Percentiles rank a stretch among this genome's conserved stretches.
phyloP scores from a whole-genome alignment of 2,888 invertebrate species.

The Mactromeris polynyma region DNA sequence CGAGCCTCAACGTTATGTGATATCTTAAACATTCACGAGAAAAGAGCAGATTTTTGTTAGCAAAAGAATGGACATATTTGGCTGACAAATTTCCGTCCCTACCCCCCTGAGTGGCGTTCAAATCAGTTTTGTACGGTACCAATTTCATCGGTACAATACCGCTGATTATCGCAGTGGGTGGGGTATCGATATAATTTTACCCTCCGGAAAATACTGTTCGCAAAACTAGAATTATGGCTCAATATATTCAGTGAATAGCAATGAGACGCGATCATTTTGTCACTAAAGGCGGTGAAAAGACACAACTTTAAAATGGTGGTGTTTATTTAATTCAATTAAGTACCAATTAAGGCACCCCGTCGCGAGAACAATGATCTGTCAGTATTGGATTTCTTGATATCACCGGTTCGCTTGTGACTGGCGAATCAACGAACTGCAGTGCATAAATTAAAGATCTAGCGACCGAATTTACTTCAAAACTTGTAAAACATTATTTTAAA shows the following conservation, averaged over 20 bases:
- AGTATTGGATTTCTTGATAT: slow-evolving; percentile 41
- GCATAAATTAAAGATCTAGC: slow-evolving; percentile 2
- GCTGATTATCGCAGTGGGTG: slow-evolving; percentile 74
- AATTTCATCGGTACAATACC: slow-evolving; percentile 62
- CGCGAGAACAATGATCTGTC: slow-evolving; percentile 44
- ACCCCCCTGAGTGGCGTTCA: slow-evolving; percentile 62
- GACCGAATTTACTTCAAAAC: background rate
- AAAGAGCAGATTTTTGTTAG: slow-evolving; percentile 58
- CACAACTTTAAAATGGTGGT: slow-evolving; percentile 70
- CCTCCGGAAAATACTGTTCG: slow-evolving; percentile 66
- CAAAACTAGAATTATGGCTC: slow-evolving; percentile 69
- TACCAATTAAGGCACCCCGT: slow-evolving; percentile 71
- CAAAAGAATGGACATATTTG: slow-evolving; percentile 62
- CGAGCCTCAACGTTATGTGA: slow-evolving; percentile 66
- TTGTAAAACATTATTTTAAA: background rate
- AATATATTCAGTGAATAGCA: slow-evolving; percentile 52
- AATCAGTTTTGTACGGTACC: slow-evolving; percentile 65
- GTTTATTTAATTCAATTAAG: slow-evolving; percentile 79
- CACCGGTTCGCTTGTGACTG: slow-evolving; percentile 26
- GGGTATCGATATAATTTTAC: slow-evolving; percentile 75
- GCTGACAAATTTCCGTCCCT: slow-evolving; percentile 59
- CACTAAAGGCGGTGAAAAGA: slow-evolving; percentile 71
- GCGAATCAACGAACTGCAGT: background rate
- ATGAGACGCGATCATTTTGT: slow-evolving; percentile 52
- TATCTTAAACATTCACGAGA: slow-evolving; percentile 51